These are phyloP conservation scores for Riptortus pedestris DNA, from an alignment of 1,140 invertebrate species.

Conservation along the genomic window DNA sequence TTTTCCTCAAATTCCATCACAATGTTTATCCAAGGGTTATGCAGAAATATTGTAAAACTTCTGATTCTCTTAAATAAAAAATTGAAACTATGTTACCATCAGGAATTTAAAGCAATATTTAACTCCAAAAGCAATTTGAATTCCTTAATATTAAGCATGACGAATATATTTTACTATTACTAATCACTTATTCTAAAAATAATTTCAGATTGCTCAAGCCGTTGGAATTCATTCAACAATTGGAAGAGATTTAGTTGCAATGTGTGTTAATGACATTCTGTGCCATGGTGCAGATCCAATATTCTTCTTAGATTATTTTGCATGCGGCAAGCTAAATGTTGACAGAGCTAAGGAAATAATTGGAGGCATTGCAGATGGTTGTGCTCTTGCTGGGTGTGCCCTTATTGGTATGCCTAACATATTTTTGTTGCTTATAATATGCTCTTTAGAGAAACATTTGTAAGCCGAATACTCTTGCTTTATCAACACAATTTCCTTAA, in stretches of 20 bases:
- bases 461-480: too few species aligned
- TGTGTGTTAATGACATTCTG: constrained; percentile 95
- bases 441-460: too few species aligned
- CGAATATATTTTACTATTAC: neutral
- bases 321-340: constrained; percentile 75
- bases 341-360: constrained; percentile 65
- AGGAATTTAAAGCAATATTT: too few species aligned
- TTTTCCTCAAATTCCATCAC: too few species aligned
- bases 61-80: too few species aligned
- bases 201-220: constrained; percentile 65
- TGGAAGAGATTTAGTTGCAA: constrained; percentile 92
- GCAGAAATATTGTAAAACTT: too few species aligned
- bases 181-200: too few species aligned
- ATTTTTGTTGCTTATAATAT: neutral
- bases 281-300: constrained; percentile 89
- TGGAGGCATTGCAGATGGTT: constrained; percentile 76
- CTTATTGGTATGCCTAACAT: constrained; percentile 75
- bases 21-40: too few species aligned
- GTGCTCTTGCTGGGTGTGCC: constrained; percentile 72
- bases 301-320: constrained; percentile 94
- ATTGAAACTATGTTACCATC: too few species aligned
- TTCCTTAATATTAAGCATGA: neutral
- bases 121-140: too few species aligned
- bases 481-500: neutral
- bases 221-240: constrained; percentile 69